Conservation (phyloP, 2,888 invertebrate species). For the Pristionchus arcanus region DNA sequence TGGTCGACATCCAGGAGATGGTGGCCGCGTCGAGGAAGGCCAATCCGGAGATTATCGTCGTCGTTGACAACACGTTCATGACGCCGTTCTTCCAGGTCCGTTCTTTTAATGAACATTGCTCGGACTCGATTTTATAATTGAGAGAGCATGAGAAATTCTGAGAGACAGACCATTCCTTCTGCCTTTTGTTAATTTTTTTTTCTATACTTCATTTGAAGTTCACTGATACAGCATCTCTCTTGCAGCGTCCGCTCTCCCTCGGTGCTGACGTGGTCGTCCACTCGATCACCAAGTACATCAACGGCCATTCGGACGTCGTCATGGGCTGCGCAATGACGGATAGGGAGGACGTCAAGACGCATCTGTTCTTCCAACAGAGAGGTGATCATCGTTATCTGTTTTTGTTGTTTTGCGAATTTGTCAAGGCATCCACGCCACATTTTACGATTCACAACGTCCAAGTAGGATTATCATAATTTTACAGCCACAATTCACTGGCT, state of each 20-base stretch:
- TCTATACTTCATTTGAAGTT: too few relatives aligned
- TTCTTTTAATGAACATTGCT: too few relatives aligned
- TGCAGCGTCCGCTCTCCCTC: conserved; percentile 88
- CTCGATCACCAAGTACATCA: conserved; percentile 96
- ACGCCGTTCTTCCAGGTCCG: conserved; percentile 58
- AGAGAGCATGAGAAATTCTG: too few relatives aligned
- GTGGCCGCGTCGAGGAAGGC: conserved; percentile 81
- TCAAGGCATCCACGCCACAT: too few relatives aligned
- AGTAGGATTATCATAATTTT: too few relatives aligned
- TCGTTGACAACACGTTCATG: conserved; percentile 94
- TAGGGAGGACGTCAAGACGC: conserved; percentile 85
- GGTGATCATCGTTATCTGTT: too few relatives aligned
- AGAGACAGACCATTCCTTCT: too few relatives aligned
- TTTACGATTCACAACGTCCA: too few relatives aligned
- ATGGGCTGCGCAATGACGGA: conserved; percentile 92
- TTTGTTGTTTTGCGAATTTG: too few relatives aligned
- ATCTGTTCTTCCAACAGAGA: conserved; percentile 84
- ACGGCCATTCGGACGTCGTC: conserved; percentile 95
- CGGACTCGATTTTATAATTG: too few relatives aligned
- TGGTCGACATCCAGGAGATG: conserved; percentile 88
- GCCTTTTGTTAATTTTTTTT: too few relatives aligned
- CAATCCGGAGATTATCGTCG: conserved; percentile 81
- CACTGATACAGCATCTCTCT: background rate
- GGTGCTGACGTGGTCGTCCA: conserved; percentile 93
- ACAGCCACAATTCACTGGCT: too few relatives aligned